Evolutionary conservation across 2,888 invertebrate species (phyloP).

Genomic region (Galeruca laticollis): DNA sequence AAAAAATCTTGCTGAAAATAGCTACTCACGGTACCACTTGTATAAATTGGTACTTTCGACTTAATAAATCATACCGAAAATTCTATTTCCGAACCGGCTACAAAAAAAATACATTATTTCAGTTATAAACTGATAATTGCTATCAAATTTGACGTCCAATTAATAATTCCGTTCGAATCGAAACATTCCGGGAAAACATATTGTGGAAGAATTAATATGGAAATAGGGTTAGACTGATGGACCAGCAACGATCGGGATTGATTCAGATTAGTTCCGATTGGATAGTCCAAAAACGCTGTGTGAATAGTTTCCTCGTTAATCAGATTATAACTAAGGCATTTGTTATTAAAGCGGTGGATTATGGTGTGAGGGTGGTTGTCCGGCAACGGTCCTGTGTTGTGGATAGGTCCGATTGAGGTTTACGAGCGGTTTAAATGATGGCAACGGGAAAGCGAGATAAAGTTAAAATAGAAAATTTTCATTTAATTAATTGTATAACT

Average conservation of each 20-base stretch:
- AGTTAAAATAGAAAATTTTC: background rate
- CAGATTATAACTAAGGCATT: slow-evolving; percentile 63
- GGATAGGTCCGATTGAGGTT: slow-evolving; percentile 19
- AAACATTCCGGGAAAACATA: slow-evolving; percentile 17
- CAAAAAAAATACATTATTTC: too few species aligned
- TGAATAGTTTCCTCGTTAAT: slow-evolving; percentile 56
- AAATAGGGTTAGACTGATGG: slow-evolving; percentile 38
- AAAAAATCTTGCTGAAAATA: too few species aligned
- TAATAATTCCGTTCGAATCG: slow-evolving; percentile 12
- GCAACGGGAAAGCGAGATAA: background rate
- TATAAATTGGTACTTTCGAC: too few species aligned
- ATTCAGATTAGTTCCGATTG: slow-evolving; percentile 52
- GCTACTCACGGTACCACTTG: too few species aligned
- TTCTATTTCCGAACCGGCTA: too few species aligned
- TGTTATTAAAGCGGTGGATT: slow-evolving; percentile 63
- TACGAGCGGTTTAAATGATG: slow-evolving; percentile 8
- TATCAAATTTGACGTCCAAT: slow-evolving; percentile 11
- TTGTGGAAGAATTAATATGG: slow-evolving; percentile 31
- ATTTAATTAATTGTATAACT: too few species aligned
- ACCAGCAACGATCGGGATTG: slow-evolving; percentile 25
- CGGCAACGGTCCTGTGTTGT: slow-evolving; percentile 14
- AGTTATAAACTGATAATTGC: too few species aligned
- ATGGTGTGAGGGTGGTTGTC: slow-evolving; percentile 49
- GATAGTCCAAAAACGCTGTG: slow-evolving; percentile 54
- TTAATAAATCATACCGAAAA: too few species aligned